These are phyloP conservation scores for Dendropsophus ebraccatus DNA, from an alignment of 2,113 vertebrate species.

Conservation along the genomic window DNA sequence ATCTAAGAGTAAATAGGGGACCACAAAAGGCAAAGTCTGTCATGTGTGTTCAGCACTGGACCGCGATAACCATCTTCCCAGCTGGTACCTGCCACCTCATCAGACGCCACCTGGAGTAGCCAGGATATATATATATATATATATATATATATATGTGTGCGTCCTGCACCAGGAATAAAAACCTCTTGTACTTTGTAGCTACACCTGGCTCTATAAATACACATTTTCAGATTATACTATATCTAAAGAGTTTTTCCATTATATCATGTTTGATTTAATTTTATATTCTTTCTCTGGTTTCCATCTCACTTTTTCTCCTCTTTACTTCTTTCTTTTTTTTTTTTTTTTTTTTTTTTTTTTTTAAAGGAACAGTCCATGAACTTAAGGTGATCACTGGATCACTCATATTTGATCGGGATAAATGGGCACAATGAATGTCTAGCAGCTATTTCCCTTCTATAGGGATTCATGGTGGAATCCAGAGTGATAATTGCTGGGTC, in stretches of 20 bases:
- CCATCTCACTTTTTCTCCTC: neutral
- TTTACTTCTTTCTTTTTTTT: neutral
- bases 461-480: neutral
- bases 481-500: neutral
- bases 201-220: conserved; percentile 10
- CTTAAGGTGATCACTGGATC: neutral
- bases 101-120: neutral
- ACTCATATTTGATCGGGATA: neutral
- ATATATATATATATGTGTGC: neutral
- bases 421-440: neutral
- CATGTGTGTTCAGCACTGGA: neutral
- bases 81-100: conserved; percentile 16
- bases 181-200: conserved; percentile 9
- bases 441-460: neutral
- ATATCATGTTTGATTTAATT: neutral
- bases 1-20: no score
- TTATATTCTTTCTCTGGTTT: conserved; percentile 2
- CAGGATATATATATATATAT: conserved; percentile 7
- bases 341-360: neutral
- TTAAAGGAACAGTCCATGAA: neutral
- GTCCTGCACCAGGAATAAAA: neutral
- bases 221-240: conserved; percentile 1
- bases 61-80: neutral
- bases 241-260: neutral
- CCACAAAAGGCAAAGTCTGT: neutral